Conservation (phyloP, 2,888 invertebrate species). For the Eustalomyia histrio region DNA sequence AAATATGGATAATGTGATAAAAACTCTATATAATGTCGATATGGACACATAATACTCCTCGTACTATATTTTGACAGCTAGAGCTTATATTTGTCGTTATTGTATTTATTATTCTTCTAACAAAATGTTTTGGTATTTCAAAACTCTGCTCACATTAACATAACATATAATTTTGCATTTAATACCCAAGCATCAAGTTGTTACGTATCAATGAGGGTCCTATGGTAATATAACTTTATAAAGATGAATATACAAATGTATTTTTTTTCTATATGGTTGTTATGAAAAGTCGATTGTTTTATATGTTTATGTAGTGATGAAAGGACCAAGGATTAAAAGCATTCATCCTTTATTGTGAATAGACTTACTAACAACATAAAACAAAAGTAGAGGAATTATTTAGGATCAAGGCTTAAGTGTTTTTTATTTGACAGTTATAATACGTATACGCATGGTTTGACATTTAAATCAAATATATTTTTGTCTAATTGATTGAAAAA, state of each 20-base stretch:
- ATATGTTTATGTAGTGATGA: constrained; percentile 9
- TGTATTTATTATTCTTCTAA: constrained; percentile 9
- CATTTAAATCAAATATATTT: constrained; percentile 1
- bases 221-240: constrained; percentile 29
- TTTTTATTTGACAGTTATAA: constrained; percentile 16
- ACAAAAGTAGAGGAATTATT: constrained; percentile 8
- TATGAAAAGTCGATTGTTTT: constrained; percentile 13
- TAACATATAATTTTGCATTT: constrained; percentile 33
- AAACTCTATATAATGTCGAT: too few species aligned
- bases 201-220: constrained; percentile 43
- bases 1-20: too few species aligned
- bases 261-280: neutral
- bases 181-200: constrained; percentile 37
- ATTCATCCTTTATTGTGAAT: neutral
- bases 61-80: constrained; percentile 8
- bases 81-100: constrained; percentile 14
- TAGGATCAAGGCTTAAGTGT: constrained; percentile 3
- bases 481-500: constrained; percentile 3
- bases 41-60: neutral
- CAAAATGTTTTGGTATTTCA: constrained; percentile 5
- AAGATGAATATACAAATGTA: neutral
- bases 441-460: neutral
- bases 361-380: neutral
- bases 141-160: constrained; percentile 21
- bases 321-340: constrained; percentile 24